Conservation (phyloP, 2,797 vertebrate genomes). For the Lepilemur ruficaudatus region DNA sequence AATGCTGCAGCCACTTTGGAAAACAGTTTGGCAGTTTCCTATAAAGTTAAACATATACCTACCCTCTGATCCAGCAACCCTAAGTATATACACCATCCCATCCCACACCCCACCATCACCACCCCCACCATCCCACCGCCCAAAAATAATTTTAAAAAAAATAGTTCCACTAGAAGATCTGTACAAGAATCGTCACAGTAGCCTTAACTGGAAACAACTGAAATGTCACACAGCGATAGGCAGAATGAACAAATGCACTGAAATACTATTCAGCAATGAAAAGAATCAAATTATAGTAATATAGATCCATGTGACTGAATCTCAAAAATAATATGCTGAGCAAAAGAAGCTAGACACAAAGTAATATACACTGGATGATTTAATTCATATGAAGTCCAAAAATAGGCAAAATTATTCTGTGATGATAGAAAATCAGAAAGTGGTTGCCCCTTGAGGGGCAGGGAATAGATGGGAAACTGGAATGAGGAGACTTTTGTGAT, state of each 20-base stretch:
- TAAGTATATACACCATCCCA: background rate
- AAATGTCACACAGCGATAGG: background rate
- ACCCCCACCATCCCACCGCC: too few relatives aligned
- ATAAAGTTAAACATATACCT: background rate
- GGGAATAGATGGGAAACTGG: background rate
- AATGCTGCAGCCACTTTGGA: slow-evolving; percentile 18
- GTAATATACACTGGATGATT: background rate
- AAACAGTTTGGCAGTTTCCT: slow-evolving; percentile 14
- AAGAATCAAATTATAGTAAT: background rate
- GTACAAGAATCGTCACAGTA: background rate
- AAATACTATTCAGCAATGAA: background rate
- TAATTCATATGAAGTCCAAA: background rate
- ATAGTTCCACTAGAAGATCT: background rate
- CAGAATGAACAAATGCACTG: background rate
- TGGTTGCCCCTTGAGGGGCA: accelerated
- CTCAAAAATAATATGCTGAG: background rate
- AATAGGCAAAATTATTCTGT: background rate
- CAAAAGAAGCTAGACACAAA: background rate
- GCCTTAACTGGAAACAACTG: background rate
- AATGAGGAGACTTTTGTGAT: background rate
- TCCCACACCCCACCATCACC: too few relatives aligned
- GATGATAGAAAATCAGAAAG: background rate
- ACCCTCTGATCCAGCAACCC: background rate
- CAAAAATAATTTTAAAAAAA: background rate
- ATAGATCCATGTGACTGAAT: background rate